Conservation (phyloP, 2,888 invertebrate species). For the Loripinus fragilis region DNA sequence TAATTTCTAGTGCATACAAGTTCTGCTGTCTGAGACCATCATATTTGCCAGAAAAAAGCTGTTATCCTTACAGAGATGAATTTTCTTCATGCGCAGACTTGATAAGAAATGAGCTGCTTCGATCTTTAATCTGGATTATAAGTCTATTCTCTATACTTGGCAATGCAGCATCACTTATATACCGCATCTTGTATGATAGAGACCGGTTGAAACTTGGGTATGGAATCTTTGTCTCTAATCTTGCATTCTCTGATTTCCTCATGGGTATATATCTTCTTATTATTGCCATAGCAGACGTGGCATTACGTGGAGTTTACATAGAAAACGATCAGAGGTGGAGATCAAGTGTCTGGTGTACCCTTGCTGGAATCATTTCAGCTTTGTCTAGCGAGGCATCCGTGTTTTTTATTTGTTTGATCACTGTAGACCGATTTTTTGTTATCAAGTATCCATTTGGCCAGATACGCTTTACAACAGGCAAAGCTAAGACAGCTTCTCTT, state of each 20-base stretch:
- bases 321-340: constrained; percentile 61
- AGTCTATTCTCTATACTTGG: no score
- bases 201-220: constrained; percentile 36
- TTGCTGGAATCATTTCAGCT: constrained; percentile 61
- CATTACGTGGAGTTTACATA: constrained; percentile 55
- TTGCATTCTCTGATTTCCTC: constrained; percentile 49
- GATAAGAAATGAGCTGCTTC: no score
- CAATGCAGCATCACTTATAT: no score
- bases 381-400: constrained; percentile 87
- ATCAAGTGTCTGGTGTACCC: constrained; percentile 50
- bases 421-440: constrained; percentile 87
- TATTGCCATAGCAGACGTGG: constrained; percentile 61
- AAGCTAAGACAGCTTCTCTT: constrained; percentile 60
- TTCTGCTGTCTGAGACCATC: no score
- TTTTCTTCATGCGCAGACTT: no score
- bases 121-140: no score
- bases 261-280: constrained; percentile 45
- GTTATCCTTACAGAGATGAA: no score
- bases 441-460: constrained; percentile 79
- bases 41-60: no score
- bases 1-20: no score
- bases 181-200: not conserved
- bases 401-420: constrained; percentile 86
- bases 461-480: constrained; percentile 72
- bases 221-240: constrained; percentile 52